Evolutionary conservation across 2,113 vertebrate genomes (phyloP).

Genomic region (Calidris pygmaea): DNA sequence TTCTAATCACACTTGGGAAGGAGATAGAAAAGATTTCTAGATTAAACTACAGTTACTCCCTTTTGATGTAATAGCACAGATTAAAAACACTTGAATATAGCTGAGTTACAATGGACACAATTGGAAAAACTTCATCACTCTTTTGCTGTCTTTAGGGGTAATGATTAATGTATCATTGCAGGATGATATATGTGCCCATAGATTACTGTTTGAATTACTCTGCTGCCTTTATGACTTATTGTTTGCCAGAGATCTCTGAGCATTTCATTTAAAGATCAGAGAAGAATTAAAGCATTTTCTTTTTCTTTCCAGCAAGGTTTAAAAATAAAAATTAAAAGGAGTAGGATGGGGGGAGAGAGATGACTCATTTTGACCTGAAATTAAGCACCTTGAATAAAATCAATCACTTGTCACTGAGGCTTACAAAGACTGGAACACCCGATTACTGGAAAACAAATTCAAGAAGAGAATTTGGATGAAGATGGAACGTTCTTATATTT

Average conservation of each 20-base stretch:
- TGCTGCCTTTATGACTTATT: constrained; percentile 83
- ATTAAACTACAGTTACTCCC: constrained; percentile 69
- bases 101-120: constrained; percentile 79
- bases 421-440: constrained; percentile 30
- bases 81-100: constrained; percentile 69
- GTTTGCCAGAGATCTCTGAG: constrained; percentile 75
- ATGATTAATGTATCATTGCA: constrained; percentile 86
- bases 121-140: constrained; percentile 75
- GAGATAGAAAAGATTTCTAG: constrained; percentile 43
- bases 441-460: constrained; percentile 28
- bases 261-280: constrained; percentile 78
- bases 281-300: constrained; percentile 72
- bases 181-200: constrained; percentile 84
- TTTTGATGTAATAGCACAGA: constrained; percentile 68
- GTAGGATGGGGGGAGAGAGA: not conserved
- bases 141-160: constrained; percentile 73
- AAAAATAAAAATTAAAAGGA: not conserved
- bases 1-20: not conserved
- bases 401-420: constrained; percentile 43
- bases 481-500: not conserved
- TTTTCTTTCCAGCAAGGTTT: constrained; percentile 56
- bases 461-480: not conserved
- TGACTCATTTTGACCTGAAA: constrained; percentile 46
- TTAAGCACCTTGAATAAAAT: constrained; percentile 64
- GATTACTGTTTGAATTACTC: constrained; percentile 81